Evolutionary conservation across 1,140 invertebrate species (phyloP).

Genomic region (Aphelinus certus): DNA sequence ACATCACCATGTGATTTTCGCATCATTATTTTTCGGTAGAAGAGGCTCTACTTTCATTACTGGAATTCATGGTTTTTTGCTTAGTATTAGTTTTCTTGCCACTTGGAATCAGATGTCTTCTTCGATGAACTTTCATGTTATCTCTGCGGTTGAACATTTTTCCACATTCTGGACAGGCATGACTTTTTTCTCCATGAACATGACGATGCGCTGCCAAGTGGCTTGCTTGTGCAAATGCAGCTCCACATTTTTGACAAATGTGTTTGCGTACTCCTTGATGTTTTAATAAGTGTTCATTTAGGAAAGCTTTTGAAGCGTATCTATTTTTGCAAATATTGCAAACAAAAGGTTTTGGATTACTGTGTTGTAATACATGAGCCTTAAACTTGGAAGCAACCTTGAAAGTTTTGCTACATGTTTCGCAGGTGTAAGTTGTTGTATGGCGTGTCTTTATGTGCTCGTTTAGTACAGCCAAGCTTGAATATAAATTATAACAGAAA

Average conservation of each 20-base stretch:
- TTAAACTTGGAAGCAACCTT: conserved; percentile 63
- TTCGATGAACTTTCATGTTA: conserved; percentile 65
- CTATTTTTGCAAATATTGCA: conserved; percentile 63
- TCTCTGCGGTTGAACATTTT: conserved; percentile 63
- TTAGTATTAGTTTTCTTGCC: conserved; percentile 48
- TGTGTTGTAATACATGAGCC: conserved; percentile 61
- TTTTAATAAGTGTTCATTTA: conserved; percentile 62
- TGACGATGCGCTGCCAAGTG: conserved; percentile 63
- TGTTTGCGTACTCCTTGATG: conserved; percentile 64
- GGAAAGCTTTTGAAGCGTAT: conserved; percentile 63
- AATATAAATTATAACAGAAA: conserved; percentile 66
- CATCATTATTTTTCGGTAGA: conserved; percentile 2
- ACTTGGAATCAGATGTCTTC: conserved; percentile 54
- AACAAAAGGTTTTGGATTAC: conserved; percentile 62
- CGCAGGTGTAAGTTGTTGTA: conserved; percentile 61
- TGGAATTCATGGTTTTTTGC: conserved; percentile 44
- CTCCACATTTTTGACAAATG: conserved; percentile 60
- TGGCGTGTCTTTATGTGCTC: conserved; percentile 63
- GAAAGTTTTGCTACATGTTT: conserved; percentile 61
- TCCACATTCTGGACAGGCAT: conserved; percentile 62
- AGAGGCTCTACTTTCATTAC: conserved; percentile 46
- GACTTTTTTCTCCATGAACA: conserved; percentile 63
- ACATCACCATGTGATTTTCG: too few species aligned
- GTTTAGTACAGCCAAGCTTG: conserved; percentile 60
- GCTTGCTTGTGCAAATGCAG: conserved; percentile 63